Percentiles rank a stretch among this genome's conserved stretches.
These are phyloP conservation scores for Cosmia pyralina DNA, from an alignment of 2,888 invertebrate genomes.

Conservation along the genomic window DNA sequence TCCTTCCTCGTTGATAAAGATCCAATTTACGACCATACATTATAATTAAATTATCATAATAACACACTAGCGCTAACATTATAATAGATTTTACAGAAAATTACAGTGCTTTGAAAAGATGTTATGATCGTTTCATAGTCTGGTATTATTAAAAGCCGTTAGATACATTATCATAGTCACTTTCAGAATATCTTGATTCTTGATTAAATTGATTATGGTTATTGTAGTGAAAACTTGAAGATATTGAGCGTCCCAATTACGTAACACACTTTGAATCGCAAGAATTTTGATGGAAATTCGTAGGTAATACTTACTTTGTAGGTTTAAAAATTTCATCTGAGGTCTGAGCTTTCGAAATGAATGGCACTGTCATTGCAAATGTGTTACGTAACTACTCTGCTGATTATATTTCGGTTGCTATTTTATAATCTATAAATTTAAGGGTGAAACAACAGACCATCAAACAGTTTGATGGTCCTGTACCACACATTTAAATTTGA, in stretches of 20 bases:
- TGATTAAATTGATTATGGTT: not conserved
- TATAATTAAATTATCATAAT: constrained; percentile 25
- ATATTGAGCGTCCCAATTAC: not conserved
- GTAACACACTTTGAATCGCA: not conserved
- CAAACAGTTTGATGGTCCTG: no score
- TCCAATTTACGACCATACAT: not conserved
- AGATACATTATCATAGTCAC: not conserved
- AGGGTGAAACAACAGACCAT: no score
- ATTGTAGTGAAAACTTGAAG: not conserved
- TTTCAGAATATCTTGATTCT: not conserved
- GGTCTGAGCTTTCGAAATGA: not conserved
- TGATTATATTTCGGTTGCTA: not conserved
- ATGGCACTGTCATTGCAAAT: no score
- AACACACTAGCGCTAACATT: not conserved
- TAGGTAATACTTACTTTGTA: not conserved
- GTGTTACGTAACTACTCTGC: not conserved
- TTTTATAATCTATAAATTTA: no score
- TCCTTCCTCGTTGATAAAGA: constrained; percentile 39
- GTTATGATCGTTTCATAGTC: not conserved
- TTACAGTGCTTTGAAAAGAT: not conserved
- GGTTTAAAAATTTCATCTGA: not conserved
- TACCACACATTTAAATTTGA: no score
- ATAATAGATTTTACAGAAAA: constrained; percentile 1
- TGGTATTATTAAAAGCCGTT: constrained; percentile 13
- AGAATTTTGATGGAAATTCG: not conserved